These are phyloP conservation scores for Tanypteryx hageni DNA, from an alignment of 2,888 invertebrate species.

Conservation along the genomic window DNA sequence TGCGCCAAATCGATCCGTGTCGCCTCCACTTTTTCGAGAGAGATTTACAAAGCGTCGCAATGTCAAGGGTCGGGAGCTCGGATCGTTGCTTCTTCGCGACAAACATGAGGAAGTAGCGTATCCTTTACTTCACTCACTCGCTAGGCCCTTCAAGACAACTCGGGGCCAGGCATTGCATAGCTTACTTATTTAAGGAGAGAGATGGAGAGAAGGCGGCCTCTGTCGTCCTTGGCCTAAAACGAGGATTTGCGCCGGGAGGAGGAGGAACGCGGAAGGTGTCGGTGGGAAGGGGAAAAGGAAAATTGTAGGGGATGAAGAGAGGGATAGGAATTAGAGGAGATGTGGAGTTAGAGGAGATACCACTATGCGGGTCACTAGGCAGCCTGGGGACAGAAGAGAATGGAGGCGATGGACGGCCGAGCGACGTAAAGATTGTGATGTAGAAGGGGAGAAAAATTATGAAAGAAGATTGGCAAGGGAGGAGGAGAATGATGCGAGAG, in stretches of 20 bases:
- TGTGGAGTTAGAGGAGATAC: background rate
- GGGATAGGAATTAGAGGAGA: background rate
- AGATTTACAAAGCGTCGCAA: background rate
- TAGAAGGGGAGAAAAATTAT: background rate
- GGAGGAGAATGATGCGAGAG: background rate
- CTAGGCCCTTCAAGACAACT: background rate
- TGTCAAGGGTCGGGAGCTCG: background rate
- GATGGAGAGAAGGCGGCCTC: background rate
- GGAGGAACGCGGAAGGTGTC: background rate
- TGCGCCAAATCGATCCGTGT: background rate
- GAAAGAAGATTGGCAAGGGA: background rate
- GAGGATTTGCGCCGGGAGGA: background rate
- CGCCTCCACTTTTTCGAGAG: background rate
- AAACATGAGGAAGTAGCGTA: conserved; percentile 7
- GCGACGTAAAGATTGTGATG: background rate
- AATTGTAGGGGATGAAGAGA: no score
- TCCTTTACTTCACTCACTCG: background rate
- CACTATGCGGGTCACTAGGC: background rate
- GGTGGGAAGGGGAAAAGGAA: background rate
- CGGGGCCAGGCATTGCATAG: background rate
- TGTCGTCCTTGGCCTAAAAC: conserved; percentile 17
- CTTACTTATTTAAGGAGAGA: conserved; percentile 25
- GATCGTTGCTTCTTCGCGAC: background rate
- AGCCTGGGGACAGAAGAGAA: background rate
- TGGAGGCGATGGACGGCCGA: background rate